Evolutionary conservation across 2,888 invertebrate species (phyloP).

Genomic region (Volucella zonaria): DNA sequence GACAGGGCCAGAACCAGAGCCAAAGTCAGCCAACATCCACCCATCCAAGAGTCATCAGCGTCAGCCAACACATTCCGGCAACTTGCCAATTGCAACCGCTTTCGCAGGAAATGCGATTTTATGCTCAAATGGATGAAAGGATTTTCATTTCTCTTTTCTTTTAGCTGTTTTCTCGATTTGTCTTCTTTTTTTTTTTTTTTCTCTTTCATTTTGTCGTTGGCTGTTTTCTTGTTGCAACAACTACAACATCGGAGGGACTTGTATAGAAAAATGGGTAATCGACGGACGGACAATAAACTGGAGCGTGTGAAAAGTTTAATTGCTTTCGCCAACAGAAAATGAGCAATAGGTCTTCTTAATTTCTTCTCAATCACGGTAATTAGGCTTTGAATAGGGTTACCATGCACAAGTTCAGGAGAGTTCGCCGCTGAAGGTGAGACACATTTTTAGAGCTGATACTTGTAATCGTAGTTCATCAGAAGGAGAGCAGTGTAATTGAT

Average conservation of each 20-base stretch:
- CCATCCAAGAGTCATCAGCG: not conserved
- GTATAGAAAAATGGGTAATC: constrained; percentile 13
- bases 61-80: constrained; percentile 46
- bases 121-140: constrained; percentile 58
- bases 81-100: constrained; percentile 62
- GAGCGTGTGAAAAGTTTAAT: constrained; percentile 54
- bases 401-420: too few species aligned
- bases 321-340: not conserved
- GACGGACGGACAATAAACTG: constrained; percentile 31
- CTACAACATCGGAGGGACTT: constrained; percentile 22
- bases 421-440: too few species aligned
- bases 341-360: too few species aligned
- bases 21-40: too few species aligned
- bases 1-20: too few species aligned
- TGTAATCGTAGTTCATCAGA: too few species aligned
- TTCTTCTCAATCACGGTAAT: too few species aligned
- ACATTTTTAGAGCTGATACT: too few species aligned
- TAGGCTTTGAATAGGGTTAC: too few species aligned
- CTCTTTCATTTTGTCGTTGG: too few species aligned
- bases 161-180: not conserved
- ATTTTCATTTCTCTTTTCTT: constrained; percentile 39
- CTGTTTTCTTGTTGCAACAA: not conserved
- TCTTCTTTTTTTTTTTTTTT: too few species aligned
- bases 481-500: too few species aligned
- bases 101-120: constrained; percentile 64